Conservation (phyloP, 2,113 vertebrate genomes). For the Cacatua alba region DNA sequence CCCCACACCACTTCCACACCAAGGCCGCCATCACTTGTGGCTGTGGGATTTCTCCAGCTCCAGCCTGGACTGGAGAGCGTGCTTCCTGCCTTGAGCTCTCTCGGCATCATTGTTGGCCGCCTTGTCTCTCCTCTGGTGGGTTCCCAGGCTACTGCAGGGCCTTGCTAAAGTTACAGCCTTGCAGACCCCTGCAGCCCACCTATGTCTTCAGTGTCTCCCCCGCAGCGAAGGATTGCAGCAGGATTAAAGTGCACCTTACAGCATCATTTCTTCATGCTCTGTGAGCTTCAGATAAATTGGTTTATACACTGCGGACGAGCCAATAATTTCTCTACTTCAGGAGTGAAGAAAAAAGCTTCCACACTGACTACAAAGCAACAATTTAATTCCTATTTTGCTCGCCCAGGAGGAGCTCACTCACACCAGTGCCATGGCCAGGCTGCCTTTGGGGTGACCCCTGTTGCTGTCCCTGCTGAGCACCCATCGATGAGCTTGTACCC, state of each 20-base stretch:
- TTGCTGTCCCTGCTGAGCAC: not conserved
- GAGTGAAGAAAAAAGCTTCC: not conserved
- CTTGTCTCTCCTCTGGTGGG: not conserved
- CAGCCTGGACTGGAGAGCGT: not conserved
- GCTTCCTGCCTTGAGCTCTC: not conserved
- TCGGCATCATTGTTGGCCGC: rapidly evolving
- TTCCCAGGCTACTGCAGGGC: not conserved
- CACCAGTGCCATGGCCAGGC: not conserved
- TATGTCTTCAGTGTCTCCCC: not conserved
- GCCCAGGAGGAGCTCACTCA: not conserved
- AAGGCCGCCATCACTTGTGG: no score
- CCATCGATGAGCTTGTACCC: constrained; percentile 14
- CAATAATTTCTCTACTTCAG: not conserved
- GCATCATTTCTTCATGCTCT: not conserved
- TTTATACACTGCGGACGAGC: not conserved
- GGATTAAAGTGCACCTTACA: not conserved
- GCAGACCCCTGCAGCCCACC: not conserved
- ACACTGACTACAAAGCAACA: not conserved
- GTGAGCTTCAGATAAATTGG: constrained; percentile 6
- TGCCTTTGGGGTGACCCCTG: not conserved
- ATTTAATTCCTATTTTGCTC: not conserved
- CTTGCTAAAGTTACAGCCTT: not conserved
- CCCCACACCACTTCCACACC: no score
- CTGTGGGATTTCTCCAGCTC: not conserved
- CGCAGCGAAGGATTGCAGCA: not conserved